Evolutionary conservation across 2,888 invertebrate genomes (phyloP).

Genomic region (Fabriciana adippe): DNA sequence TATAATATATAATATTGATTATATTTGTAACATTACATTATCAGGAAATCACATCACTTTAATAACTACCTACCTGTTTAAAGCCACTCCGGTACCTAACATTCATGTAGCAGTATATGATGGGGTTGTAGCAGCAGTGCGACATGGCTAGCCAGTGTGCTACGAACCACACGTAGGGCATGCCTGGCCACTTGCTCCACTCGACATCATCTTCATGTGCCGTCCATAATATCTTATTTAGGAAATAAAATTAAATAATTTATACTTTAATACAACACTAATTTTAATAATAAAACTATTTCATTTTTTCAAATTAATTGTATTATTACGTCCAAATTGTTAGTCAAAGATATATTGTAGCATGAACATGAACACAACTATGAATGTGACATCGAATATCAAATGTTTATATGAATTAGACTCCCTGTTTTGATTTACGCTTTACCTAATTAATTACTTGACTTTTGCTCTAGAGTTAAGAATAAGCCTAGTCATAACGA

Average conservation of each 20-base stretch:
- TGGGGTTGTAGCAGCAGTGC: conserved; percentile 92
- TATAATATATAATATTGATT: too few species aligned
- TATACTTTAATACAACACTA: background rate
- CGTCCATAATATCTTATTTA: conserved; percentile 82
- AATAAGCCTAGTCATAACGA: too few species aligned
- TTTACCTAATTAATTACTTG: too few species aligned
- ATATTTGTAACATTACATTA: background rate
- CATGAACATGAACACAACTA: too few species aligned
- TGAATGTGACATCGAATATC: too few species aligned
- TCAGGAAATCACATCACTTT: too few species aligned
- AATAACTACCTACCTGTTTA: conserved; percentile 70
- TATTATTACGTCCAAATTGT: too few species aligned
- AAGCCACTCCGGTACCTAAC: conserved; percentile 88
- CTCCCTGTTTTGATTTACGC: too few species aligned
- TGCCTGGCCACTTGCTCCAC: conserved; percentile 83
- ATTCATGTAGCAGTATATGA: conserved; percentile 94
- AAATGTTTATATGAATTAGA: too few species aligned
- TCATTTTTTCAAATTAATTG: too few species aligned
- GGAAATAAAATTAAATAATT: background rate
- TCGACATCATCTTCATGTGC: conserved; percentile 72
- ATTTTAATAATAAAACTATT: background rate
- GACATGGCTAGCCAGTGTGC: conserved; percentile 94
- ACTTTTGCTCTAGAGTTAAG: too few species aligned
- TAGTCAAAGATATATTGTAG: too few species aligned
- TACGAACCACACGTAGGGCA: conserved; percentile 89